A percentile compares a stretch with the other conserved stretches of the same genome.
Evolutionary conservation across 2,113 vertebrate species (phyloP).

Genomic region (Platanista minor): DNA sequence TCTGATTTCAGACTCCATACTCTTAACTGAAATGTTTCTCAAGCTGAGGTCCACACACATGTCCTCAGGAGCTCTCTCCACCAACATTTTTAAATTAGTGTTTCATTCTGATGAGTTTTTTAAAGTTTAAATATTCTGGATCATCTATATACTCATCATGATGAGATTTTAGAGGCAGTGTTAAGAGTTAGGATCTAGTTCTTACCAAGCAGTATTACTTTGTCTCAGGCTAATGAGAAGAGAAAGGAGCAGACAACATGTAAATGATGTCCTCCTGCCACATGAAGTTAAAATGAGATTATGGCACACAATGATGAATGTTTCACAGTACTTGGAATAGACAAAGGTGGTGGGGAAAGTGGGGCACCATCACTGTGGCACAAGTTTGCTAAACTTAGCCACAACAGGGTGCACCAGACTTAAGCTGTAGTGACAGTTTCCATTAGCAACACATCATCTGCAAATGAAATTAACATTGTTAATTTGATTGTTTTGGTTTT

Average conservation of each 20-base stretch:
- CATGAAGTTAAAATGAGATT: background rate
- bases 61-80: background rate
- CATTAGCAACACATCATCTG: background rate
- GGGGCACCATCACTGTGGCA: background rate
- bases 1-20: background rate
- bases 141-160: background rate
- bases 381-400: background rate
- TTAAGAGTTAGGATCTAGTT: background rate
- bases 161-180: background rate
- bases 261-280: background rate
- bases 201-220: background rate
- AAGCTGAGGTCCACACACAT: background rate
- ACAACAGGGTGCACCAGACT: background rate
- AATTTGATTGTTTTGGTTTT: background rate
- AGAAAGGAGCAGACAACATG: background rate
- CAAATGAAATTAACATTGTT: background rate
- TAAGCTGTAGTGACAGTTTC: background rate
- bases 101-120: slow-evolving; percentile 21
- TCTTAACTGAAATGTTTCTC: background rate
- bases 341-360: background rate
- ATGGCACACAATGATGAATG: background rate
- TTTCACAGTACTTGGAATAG: background rate
- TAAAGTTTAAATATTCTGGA: background rate
- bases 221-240: background rate
- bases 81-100: background rate